Evolutionary conservation across 1,140 invertebrate genomes (phyloP), one percentile per base, ranked within the genome.

Genomic region (Maniola jurtina): DNA sequence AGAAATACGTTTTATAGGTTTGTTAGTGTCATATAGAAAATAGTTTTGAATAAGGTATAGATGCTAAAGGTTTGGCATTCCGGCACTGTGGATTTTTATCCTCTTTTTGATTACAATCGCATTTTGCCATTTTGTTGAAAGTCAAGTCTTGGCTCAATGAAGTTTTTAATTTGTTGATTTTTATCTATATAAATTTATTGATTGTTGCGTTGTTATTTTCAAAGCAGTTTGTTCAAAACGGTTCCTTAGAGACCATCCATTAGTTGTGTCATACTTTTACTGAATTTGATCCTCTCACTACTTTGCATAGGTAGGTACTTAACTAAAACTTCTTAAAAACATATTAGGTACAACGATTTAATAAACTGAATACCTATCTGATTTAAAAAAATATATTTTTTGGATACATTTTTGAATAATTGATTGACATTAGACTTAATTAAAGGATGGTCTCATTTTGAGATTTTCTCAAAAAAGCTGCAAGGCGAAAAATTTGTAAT

Each of bases 161-260:
- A 72, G 45, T 76, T 69, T 71, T 75, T 76, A 73, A 73, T 70
- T 70, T 67, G 72, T 81, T 79, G 73, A 75, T 81, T 67, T 75
- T 75, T 57, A 73, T 83, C 76, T 81, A 65, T 74, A 79, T 78
- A 77, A 57, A 75, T 83, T 84, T 80, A 83, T 77, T 66, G 45
- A 75, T 81, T 84, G 79, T 84, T 85, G 79, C 66, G 74, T 83
- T 83, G 52, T 77, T 25, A 6, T 15, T 48, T 77, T 66, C 36
- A 59, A 70, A 78, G 69, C 66, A 61, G 65, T 70, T 70, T 73
- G 81, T 75, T 81, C 69, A 73, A 65, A 48, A 71, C 56, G 70
- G 75, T 85, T 88, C 76, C 80, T 84, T 76, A 59, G 76, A 66
- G 63, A 45, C 13, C 13, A 45, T 25, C 25, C 1, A 2, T 25